phyloP scores from a whole-genome alignment of 2,797 vertebrate genomes.

The Pempheris klunzingeri region DNA sequence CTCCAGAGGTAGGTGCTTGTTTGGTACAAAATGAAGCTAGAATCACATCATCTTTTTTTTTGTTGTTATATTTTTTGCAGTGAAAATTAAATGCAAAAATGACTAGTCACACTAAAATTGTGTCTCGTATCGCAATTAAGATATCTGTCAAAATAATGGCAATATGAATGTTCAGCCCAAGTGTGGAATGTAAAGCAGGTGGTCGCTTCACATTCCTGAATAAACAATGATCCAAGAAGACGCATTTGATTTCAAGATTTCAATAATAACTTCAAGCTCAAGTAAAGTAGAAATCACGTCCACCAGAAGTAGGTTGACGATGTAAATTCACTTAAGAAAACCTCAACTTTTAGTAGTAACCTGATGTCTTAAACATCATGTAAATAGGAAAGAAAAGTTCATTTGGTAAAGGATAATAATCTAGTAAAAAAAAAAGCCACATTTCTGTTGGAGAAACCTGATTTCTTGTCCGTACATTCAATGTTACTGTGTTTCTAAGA shows the following conservation, averaged over 20 bases:
- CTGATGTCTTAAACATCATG: not conserved
- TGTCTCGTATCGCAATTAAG: too few species aligned
- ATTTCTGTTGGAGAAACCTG: not conserved
- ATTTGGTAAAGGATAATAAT: not conserved
- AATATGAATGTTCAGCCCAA: too few species aligned
- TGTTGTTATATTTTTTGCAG: too few species aligned
- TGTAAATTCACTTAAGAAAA: not conserved
- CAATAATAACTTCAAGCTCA: not conserved
- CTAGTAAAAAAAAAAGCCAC: not conserved
- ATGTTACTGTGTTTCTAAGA: not conserved
- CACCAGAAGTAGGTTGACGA: not conserved
- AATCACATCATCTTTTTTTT: too few species aligned
- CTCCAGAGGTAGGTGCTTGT: too few species aligned
- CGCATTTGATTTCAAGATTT: not conserved
- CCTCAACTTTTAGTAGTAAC: not conserved
- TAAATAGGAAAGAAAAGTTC: not conserved
- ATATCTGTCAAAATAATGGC: too few species aligned
- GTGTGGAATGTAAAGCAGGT: slow-evolving; percentile 22
- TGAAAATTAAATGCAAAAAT: too few species aligned
- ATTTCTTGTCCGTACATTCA: not conserved
- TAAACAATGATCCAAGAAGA: not conserved
- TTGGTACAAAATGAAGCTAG: too few species aligned
- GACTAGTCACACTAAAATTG: too few species aligned
- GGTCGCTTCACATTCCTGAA: slow-evolving; percentile 5
- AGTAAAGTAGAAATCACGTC: not conserved